Base-by-base conservation (phyloP, 1,140 invertebrate genomes). In the Drosophila melanica region DNA sequence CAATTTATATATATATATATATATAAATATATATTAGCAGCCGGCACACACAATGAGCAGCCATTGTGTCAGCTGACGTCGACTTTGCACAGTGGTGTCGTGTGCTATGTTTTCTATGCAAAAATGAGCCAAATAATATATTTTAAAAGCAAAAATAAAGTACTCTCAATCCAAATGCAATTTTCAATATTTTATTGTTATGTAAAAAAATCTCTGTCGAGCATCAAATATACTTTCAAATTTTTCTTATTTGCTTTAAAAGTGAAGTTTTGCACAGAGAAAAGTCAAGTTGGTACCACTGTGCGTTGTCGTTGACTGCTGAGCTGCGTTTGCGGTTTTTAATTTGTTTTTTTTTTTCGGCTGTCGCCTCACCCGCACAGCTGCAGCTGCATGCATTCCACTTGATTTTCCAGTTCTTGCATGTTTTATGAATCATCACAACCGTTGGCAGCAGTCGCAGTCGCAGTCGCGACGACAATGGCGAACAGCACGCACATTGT, bases 361-460 rank as follows among this genome's bases (percentile, higher is more conserved):
- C 50, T 82, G 65, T 74, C 68, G 76, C 65, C 60, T 71, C 62
- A 77, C 81, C 70, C 78, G 72, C 57, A 42, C 70, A 55, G 73
- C 81, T 80, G 81, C 79, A 63, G 78, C 82, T 87, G 82, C 78
- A 77, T 72, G 72, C 81, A 86, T 86, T 86, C 82, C 82, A 86
- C 82, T 86, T 86, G 82, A 86, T 86, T 86, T 86, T 86, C 82
- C 82, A 82, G 84, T 87, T 86, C 75, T 78, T 84, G 76, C 76
- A 87, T 82, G 59, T 79, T 87, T 81, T 89, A 87, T 87, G 82
- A 87, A 89, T 87, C 82, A 87, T 87, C 82, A 86, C 81, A 63
- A 57, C 68, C 57, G 47, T 51, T 44, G 60, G 47, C 37, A 48
- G 14, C 63, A 37, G 63, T 11, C 14, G 50, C 23, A 39, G 48